Percentiles rank a stretch among this genome's conserved stretches.
Evolutionary conservation across 2,113 vertebrate species (phyloP).

Genomic region (Myiagra hebetior): DNA sequence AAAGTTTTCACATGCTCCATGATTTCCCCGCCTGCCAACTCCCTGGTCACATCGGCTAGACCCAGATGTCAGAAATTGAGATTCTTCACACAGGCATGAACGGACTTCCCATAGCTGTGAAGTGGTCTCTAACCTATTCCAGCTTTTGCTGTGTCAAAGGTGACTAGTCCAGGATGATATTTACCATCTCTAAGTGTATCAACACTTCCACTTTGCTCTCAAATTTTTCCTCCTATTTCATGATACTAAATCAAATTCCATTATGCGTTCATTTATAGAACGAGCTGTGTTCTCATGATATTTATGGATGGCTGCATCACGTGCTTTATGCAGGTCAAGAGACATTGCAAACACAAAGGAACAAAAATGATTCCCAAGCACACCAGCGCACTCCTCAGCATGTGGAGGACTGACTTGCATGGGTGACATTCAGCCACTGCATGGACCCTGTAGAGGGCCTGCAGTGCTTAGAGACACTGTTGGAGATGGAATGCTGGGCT

Average conservation of each 20-base stretch:
- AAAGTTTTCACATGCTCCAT: neutral
- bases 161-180: neutral
- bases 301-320: neutral
- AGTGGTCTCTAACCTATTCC: neutral
- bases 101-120: neutral
- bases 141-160: neutral
- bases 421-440: neutral
- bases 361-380: neutral
- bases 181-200: neutral
- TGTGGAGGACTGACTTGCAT: rapidly evolving
- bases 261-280: neutral
- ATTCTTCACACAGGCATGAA: neutral
- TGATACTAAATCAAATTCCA: neutral
- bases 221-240: neutral
- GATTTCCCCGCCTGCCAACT: neutral
- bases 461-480: neutral
- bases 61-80: neutral
- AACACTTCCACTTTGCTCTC: neutral
- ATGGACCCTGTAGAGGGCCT: neutral
- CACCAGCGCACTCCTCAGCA: rapidly evolving
- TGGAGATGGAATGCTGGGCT: neutral
- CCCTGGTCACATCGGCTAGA: neutral
- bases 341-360: neutral
- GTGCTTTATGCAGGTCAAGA: neutral
- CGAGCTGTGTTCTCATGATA: neutral